phyloP scores from a whole-genome alignment of 2,888 invertebrate species.

The Thera britannica region DNA sequence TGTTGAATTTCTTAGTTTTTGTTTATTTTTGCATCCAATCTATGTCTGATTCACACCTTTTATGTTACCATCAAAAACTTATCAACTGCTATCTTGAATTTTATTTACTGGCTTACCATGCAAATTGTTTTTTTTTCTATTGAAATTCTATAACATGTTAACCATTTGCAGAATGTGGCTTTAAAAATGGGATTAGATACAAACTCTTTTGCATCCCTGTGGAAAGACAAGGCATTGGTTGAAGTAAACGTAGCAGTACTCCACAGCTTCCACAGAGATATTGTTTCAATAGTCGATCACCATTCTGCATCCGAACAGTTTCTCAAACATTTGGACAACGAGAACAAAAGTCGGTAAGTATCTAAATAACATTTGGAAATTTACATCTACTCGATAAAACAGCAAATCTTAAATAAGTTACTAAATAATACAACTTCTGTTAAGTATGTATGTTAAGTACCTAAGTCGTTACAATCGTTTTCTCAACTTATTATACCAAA shows the following conservation, averaged over 20 bases:
- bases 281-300: slow-evolving; percentile 97
- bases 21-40: no score
- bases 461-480: no score
- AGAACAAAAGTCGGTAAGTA: slow-evolving; percentile 88
- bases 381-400: not conserved
- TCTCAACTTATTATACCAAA: no score
- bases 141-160: not conserved
- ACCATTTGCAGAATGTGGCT: slow-evolving; percentile 84
- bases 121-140: not conserved
- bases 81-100: not conserved
- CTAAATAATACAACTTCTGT: no score
- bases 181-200: slow-evolving; percentile 94
- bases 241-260: slow-evolving; percentile 96
- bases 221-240: slow-evolving; percentile 97
- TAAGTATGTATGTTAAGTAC: no score
- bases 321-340: slow-evolving; percentile 97
- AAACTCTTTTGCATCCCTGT: slow-evolving; percentile 91
- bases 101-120: not conserved
- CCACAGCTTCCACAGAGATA: slow-evolving; percentile 93
- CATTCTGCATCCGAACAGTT: slow-evolving; percentile 98
- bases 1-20: no score
- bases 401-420: no score
- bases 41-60: no score
- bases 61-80: no score
- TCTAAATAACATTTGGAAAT: not conserved